Evolutionary conservation across 1,140 invertebrate genomes (phyloP), one percentile per base, ranked within the genome.

Genomic region (Adelges cooleyi): DNA sequence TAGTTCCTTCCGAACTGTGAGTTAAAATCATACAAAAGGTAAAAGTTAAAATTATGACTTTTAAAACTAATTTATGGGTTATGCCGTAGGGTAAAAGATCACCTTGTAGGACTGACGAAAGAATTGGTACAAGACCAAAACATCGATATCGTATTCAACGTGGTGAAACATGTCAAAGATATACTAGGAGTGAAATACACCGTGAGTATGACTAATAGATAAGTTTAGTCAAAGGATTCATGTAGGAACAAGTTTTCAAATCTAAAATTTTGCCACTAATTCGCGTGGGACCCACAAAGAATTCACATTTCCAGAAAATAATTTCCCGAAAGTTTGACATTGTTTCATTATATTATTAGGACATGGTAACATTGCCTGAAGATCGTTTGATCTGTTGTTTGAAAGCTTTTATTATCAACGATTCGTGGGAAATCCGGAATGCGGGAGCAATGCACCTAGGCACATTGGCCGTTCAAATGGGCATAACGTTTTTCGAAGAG

Each of bases 101-200:
- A 46, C 46, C 44, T 62, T 62, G n/a, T 46, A 5, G 54, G 46
- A 4, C 29, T 46, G 2, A 25, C 46, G 15, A 46, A 62, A 46
- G 13, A 46, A 62, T 62, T 62, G 27, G 38, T 62, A 15, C 27
- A 46, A 29, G 54, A 62, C 8, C 25, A 29, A 46, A 62, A 62
- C 29, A 23, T 62, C 29, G 54, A 46, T 29, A 25, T 62, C 13
- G 25, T 62, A 29, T 62, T 62, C 29, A 62, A 62, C 44, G 54
- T 62, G 42, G 42, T 62, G 17, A 62, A 62, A 62, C 46, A 62
- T 29, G 29, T 62, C 22, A 48, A 62, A 20, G 42, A 62, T 20
- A 62, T 62, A 27, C 44, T 62, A 44, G 54, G 54, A 62, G 6
- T 25, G n/a, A 22, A 46, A 18, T 62, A 62, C 29, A 18, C 11